Base-by-base conservation (phyloP, 2,888 invertebrate species). In the Macrophya annulata region DNA sequence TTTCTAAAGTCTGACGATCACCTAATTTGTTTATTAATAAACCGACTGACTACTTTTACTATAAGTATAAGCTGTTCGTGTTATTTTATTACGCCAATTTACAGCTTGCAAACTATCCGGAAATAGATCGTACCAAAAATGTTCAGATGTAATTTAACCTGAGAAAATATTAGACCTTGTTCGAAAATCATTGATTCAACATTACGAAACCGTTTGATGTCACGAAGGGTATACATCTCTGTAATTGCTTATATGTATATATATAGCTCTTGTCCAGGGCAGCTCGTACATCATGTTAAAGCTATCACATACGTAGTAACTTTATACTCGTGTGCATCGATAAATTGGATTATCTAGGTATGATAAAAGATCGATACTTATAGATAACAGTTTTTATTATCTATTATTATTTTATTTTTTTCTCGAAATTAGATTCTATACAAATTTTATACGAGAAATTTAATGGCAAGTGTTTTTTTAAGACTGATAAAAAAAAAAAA, bases 141-240 rank as follows among this genome's bases (percentile, higher is more conserved):
- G 12, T 10, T 62, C 2, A 25, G 9, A 25, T n/a, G n/a, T n/a
- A 62, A 9, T 4, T 21, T 0, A 62, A 25, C 25, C 25, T 12
- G 62, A 12, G 25, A 6, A 62, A 25, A 62, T 62, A 62, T 62
- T 62, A 25, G 8, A 62, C 25, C 21, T 21, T 12, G 62, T 25
- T 62, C 4, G 62, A 62, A 9, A 62, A 62, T 62, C 25, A 62
- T 62, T 62, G 62, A 25, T 62, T 62, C 62, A 62, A 62, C 12
- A 62, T 62, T 62, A 62, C 62, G 25, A 62, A 62, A 62, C 25
- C 25, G 62, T 62, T 62, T 25, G 62, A 62, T 21, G 62, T 62
- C 62, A 62, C 62, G 62, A 12, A 25, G 9, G 21, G 4, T 25
- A 25, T 25, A 25, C 62, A 62, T 31, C 31, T 31, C 31, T 21